Percentiles rank a stretch among this genome's conserved stretches.
These are phyloP conservation scores for Eptatretus atami DNA, from an alignment of 2,797 vertebrate species.

Conservation along the genomic window DNA sequence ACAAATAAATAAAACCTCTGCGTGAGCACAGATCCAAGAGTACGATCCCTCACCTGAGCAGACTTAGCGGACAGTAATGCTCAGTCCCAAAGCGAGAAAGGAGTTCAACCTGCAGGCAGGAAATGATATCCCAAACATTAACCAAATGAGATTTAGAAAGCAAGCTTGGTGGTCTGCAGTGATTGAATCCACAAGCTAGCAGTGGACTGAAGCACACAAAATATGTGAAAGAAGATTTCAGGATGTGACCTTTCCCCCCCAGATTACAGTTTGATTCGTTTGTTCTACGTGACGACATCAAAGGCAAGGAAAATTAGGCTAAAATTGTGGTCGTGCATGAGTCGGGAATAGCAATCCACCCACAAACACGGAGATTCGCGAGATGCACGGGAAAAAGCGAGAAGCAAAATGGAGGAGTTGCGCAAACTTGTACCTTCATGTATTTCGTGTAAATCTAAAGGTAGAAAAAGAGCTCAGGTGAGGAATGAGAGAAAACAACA, in stretches of 20 bases:
- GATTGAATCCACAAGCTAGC: slow-evolving; percentile 7
- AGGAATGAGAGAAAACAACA: slow-evolving; percentile 29
- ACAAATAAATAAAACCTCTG: not conserved
- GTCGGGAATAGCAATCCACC: no score
- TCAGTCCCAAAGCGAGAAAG: slow-evolving; percentile 85
- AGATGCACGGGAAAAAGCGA: no score
- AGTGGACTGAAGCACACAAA: slow-evolving; percentile 7
- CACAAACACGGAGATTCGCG: no score
- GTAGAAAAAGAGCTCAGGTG: slow-evolving; percentile 20
- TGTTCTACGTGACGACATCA: no score
- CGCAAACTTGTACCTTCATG: slow-evolving; percentile 48
- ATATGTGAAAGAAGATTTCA: slow-evolving; percentile 9
- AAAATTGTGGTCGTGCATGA: no score
- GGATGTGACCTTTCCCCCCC: no score
- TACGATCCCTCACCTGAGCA: slow-evolving; percentile 39
- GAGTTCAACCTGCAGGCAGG: slow-evolving; percentile 42
- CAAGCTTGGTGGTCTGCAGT: slow-evolving; percentile 7
- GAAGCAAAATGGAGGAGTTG: no score
- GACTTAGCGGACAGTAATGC: slow-evolving; percentile 86
- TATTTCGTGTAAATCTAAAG: slow-evolving; percentile 99
- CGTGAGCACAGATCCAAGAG: not conserved
- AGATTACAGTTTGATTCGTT: no score
- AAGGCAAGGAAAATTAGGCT: no score
- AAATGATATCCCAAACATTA: slow-evolving; percentile 5
- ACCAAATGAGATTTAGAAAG: slow-evolving; percentile 9